These are phyloP conservation scores for Himalopsyche phryganea DNA, from an alignment of 1,140 invertebrate genomes.

Conservation along the genomic window DNA sequence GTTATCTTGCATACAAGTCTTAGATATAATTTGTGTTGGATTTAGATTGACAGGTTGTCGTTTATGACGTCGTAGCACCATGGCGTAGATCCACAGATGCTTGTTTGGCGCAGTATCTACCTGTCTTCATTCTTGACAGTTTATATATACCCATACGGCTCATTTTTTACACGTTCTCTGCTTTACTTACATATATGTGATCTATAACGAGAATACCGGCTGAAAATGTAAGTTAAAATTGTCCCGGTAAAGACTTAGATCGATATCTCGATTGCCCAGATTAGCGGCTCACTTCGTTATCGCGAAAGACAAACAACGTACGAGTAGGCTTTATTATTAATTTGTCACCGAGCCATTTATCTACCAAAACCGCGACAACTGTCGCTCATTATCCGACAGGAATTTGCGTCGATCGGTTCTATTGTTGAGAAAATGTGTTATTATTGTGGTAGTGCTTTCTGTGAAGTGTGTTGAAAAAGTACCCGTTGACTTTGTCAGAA, in stretches of 20 bases:
- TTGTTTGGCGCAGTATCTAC: too few species aligned
- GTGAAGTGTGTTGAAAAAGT: neutral
- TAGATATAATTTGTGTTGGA: too few species aligned
- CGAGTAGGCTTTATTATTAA: constrained; percentile 1
- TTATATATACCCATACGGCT: too few species aligned
- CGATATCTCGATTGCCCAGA: constrained; percentile 6
- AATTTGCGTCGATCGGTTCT: neutral
- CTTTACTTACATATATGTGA: too few species aligned
- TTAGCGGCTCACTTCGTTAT: constrained; percentile 6
- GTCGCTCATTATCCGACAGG: neutral
- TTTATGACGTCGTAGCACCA: too few species aligned
- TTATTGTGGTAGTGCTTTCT: neutral
- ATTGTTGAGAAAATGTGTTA: neutral
- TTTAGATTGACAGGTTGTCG: too few species aligned
- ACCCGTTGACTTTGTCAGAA: neutral
- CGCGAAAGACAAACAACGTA: neutral
- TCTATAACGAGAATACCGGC: too few species aligned
- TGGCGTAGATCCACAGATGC: too few species aligned
- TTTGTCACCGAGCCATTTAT: constrained; percentile 9
- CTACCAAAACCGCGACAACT: neutral
- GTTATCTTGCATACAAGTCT: too few species aligned
- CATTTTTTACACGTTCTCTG: too few species aligned
- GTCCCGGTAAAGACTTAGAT: neutral
- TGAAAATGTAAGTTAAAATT: too few species aligned
- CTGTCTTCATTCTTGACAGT: too few species aligned